These are phyloP conservation scores for Silurus meridionalis DNA, from an alignment of 2,113 vertebrate genomes.

Conservation along the genomic window DNA sequence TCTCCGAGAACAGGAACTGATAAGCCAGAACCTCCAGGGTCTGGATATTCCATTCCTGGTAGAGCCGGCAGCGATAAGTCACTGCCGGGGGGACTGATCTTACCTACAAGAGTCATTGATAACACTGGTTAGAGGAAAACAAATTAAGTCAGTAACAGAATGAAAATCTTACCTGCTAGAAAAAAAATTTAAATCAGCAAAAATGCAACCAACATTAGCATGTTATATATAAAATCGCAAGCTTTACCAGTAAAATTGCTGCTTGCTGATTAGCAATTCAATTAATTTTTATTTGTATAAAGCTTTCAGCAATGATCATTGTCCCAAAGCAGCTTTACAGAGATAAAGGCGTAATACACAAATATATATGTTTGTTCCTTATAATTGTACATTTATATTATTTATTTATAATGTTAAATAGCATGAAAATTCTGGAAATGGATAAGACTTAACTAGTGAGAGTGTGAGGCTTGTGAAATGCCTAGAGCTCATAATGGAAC, in stretches of 20 bases:
- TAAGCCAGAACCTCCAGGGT: constrained; percentile 80
- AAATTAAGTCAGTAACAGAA: not conserved
- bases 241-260: not conserved
- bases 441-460: not conserved
- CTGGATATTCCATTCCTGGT: constrained; percentile 85
- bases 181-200: not conserved
- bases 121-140: no score
- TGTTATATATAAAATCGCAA: not conserved
- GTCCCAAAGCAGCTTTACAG: no score
- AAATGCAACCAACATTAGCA: not conserved
- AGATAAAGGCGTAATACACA: no score
- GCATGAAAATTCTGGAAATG: not conserved
- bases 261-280: not conserved
- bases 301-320: no score
- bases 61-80: constrained; percentile 75
- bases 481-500: not conserved
- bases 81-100: constrained; percentile 73
- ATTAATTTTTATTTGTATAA: no score
- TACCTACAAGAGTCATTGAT: constrained; percentile 65
- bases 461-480: not conserved
- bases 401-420: not conserved
- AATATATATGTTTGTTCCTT: no score
- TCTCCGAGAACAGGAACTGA: constrained; percentile 83
- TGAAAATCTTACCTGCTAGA: not conserved
- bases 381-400: no score